Percentiles rank a stretch among this genome's conserved stretches.
Conservation (phyloP, 2,113 vertebrate species). For the Fukomys damarensis region DNA sequence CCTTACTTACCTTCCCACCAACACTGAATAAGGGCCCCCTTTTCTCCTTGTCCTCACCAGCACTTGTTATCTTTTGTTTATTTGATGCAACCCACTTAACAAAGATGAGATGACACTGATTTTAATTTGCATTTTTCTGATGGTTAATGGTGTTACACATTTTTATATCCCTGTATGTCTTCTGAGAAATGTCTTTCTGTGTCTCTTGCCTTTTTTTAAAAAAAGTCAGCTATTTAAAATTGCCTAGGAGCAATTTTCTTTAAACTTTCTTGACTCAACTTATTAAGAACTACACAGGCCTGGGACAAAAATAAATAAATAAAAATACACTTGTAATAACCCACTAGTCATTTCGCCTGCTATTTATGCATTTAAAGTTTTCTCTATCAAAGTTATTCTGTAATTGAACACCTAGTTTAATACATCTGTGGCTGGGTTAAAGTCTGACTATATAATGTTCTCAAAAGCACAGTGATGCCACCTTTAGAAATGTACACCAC, state of each 20-base stretch:
- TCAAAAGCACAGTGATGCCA: neutral
- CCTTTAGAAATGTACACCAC: neutral
- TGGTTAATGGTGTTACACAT: neutral
- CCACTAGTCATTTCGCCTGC: neutral
- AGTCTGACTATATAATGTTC: neutral
- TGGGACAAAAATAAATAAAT: neutral
- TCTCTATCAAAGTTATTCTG: constrained; percentile 23
- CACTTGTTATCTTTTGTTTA: neutral
- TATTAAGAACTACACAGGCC: neutral
- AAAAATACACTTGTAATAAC: neutral
- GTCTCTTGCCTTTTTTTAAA: neutral
- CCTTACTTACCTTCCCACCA: neutral
- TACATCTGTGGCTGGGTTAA: neutral
- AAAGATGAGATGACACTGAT: neutral
- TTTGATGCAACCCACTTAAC: neutral
- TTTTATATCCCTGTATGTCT: neutral
- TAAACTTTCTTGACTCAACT: neutral
- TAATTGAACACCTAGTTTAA: neutral
- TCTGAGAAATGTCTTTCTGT: neutral
- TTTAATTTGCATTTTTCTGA: neutral
- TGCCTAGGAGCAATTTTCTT: neutral
- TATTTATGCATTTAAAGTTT: neutral
- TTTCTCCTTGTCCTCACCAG: neutral
- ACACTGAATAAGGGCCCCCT: neutral
- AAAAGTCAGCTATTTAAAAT: neutral